Percentiles rank a stretch among this genome's conserved stretches.
These are phyloP conservation scores for Asobara japonica DNA, from an alignment of 1,140 invertebrate species.

Conservation along the genomic window DNA sequence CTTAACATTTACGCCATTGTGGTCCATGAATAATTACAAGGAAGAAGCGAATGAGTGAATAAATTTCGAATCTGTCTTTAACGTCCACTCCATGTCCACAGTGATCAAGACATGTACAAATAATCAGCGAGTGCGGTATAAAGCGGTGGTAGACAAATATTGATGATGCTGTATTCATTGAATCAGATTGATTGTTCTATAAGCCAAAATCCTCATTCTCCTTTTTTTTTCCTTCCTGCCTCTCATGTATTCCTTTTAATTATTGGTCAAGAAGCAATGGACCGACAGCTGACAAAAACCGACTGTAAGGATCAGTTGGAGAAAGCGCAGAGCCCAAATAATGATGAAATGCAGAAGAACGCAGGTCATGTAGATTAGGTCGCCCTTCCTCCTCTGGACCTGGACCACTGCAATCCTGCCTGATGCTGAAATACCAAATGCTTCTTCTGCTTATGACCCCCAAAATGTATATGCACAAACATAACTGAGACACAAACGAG, in stretches of 20 bases:
- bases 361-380: slow-evolving; percentile 49
- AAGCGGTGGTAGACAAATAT: slow-evolving; percentile 21
- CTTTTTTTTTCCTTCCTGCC: background rate
- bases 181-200: slow-evolving; percentile 18
- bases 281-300: background rate
- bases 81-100: background rate
- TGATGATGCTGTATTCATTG: slow-evolving; percentile 1
- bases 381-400: background rate
- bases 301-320: background rate
- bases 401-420: background rate
- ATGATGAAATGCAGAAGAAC: slow-evolving; percentile 9
- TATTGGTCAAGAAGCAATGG: background rate
- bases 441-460: slow-evolving; percentile 27
- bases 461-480: background rate
- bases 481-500: slow-evolving; percentile 34
- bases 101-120: slow-evolving; percentile 19
- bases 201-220: background rate
- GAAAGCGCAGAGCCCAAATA: background rate
- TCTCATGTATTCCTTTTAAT: no score
- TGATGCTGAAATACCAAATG: background rate
- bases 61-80: slow-evolving; percentile 12
- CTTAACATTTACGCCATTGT: slow-evolving; percentile 42
- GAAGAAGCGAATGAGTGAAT: slow-evolving; percentile 39
- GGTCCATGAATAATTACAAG: slow-evolving; percentile 51
- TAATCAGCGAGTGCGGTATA: slow-evolving; percentile 21